A percentile compares a stretch with the other conserved stretches of the same genome.
These are phyloP conservation scores for Phrynocephalus forsythii DNA, from an alignment of 2,797 vertebrate genomes.

Conservation along the genomic window DNA sequence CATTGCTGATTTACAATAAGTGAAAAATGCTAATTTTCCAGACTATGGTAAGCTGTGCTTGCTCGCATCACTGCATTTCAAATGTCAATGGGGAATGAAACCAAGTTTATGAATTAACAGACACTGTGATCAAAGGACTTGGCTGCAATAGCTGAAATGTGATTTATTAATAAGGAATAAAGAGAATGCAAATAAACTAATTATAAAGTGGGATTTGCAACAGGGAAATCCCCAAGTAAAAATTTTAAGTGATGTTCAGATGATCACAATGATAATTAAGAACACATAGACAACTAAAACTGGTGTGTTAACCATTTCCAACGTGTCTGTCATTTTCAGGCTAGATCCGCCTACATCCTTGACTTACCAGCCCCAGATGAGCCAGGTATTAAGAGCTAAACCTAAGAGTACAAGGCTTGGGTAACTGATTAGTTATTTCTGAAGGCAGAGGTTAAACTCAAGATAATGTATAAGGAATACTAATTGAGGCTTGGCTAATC, in stretches of 20 bases:
- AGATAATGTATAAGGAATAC: neutral
- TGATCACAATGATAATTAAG: slow-evolving; percentile 75
- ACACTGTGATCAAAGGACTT: slow-evolving; percentile 66
- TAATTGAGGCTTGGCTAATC: neutral
- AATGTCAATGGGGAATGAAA: slow-evolving; percentile 55
- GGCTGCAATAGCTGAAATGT: slow-evolving; percentile 52
- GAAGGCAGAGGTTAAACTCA: slow-evolving; percentile 22
- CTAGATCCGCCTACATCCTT: fast-evolving
- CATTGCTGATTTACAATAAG: neutral
- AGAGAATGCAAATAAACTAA: slow-evolving; percentile 76
- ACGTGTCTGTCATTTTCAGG: neutral
- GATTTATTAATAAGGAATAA: slow-evolving; percentile 79
- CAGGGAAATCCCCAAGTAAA: slow-evolving; percentile 77
- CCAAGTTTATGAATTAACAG: slow-evolving; percentile 50
- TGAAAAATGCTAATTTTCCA: slow-evolving; percentile 45
- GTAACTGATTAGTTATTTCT: slow-evolving; percentile 4
- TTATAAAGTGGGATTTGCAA: slow-evolving; percentile 62
- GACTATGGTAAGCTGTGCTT: neutral
- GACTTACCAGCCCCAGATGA: neutral
- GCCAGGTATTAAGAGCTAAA: neutral
- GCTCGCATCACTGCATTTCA: slow-evolving; percentile 15
- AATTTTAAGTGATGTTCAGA: slow-evolving; percentile 74
- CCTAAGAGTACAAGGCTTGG: neutral
- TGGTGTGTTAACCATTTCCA: slow-evolving; percentile 10
- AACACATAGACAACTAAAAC: slow-evolving; percentile 55